Evolutionary conservation across 1,140 invertebrate genomes (phyloP).

Genomic region (Hycleus cichorii): DNA sequence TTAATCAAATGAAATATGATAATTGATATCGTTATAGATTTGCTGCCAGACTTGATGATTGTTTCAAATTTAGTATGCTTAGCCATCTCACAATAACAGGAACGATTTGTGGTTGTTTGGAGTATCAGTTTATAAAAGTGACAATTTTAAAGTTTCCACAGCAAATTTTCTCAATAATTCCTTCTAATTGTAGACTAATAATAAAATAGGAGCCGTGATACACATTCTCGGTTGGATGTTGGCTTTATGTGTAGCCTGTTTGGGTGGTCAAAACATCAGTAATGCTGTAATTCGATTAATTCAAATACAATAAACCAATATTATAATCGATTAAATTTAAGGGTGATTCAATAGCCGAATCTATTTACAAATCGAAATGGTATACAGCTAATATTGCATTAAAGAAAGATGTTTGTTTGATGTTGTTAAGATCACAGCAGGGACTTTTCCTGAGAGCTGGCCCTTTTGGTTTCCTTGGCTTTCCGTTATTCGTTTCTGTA

Average conservation of each 20-base stretch:
- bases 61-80: conserved; percentile 1
- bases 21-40: background rate
- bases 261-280: background rate
- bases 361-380: conserved; percentile 1
- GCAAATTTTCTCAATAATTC: background rate
- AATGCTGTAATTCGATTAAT: background rate
- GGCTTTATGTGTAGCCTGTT: background rate
- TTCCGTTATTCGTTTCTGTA: conserved; percentile 6
- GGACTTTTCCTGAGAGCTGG: background rate
- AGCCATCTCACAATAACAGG: background rate
- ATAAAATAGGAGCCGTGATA: background rate
- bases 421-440: background rate
- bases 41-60: background rate
- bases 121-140: conserved; percentile 5
- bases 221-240: conserved; percentile 2
- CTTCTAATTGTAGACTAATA: background rate
- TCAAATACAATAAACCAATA: too few species aligned
- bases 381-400: background rate
- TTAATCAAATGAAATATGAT: background rate
- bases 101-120: conserved; percentile 6
- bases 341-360: background rate
- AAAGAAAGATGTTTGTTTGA: background rate
- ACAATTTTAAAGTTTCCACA: background rate
- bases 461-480: background rate
- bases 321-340: background rate